Evolutionary conservation across 2,113 vertebrate genomes (phyloP).

Genomic region (Coturnix japonica): DNA sequence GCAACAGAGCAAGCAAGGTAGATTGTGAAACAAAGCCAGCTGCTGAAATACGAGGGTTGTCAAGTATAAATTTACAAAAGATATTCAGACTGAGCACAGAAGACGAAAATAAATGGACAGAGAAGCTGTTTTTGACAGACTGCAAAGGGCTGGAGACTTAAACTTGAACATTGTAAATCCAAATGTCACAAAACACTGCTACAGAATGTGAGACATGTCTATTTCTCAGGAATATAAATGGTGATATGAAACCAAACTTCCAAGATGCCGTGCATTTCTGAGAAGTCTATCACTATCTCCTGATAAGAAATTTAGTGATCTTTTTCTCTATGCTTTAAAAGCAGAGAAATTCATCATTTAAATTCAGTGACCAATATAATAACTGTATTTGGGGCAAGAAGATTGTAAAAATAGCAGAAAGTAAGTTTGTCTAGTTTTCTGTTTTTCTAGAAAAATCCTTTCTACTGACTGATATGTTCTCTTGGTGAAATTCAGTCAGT

Average conservation of each 20-base stretch:
- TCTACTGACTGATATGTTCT: not conserved
- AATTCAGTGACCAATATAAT: conserved; percentile 36
- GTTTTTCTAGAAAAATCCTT: conserved; percentile 45
- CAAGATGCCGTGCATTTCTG: conserved; percentile 71
- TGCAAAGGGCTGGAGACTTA: conserved; percentile 83
- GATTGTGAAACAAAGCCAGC: conserved; percentile 80
- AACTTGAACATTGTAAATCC: conserved; percentile 85
- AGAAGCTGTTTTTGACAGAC: conserved; percentile 84
- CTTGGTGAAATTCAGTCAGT: conserved; percentile 6
- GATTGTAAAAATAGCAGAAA: conserved; percentile 40
- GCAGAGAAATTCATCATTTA: conserved; percentile 48
- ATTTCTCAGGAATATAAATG: conserved; percentile 86
- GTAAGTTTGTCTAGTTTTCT: not conserved
- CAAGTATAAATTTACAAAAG: conserved; percentile 88
- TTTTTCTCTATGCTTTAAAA: conserved; percentile 49
- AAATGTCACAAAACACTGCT: conserved; percentile 80
- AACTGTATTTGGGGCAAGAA: conserved; percentile 6
- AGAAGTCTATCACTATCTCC: conserved; percentile 70
- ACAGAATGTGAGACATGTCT: conserved; percentile 78
- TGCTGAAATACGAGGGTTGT: conserved; percentile 86
- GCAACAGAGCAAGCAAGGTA: conserved; percentile 81
- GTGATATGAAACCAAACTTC: conserved; percentile 77
- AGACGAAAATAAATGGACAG: conserved; percentile 86
- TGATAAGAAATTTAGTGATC: conserved; percentile 60
- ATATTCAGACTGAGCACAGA: conserved; percentile 84